Conservation (phyloP, 1,140 invertebrate species). For the Anthonomus grandis region DNA sequence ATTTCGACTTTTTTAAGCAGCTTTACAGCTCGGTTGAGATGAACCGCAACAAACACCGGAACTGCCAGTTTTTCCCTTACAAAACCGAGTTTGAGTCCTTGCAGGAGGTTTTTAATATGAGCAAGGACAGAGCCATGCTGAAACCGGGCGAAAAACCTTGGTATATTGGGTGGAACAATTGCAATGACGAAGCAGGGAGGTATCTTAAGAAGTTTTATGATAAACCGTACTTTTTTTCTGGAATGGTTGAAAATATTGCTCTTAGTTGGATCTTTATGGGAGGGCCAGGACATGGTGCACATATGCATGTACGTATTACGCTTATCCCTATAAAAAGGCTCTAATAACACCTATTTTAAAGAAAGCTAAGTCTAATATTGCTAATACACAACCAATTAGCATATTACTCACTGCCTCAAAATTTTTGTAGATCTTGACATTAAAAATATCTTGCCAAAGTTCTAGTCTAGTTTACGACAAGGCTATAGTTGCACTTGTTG, state of each 20-base stretch:
- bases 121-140: slow-evolving; percentile 60
- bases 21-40: slow-evolving; percentile 62
- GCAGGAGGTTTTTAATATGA: slow-evolving; percentile 77
- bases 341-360: too few relatives aligned
- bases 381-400: too few relatives aligned
- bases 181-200: slow-evolving; percentile 73
- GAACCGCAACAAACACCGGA: slow-evolving; percentile 52
- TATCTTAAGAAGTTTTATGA: slow-evolving; percentile 76
- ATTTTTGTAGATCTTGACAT: too few relatives aligned
- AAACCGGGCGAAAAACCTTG: slow-evolving; percentile 65
- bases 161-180: slow-evolving; percentile 96
- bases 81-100: slow-evolving; percentile 78
- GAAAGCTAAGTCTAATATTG: too few relatives aligned
- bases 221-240: slow-evolving; percentile 85
- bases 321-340: not conserved
- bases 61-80: slow-evolving; percentile 91
- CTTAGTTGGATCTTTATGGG: slow-evolving; percentile 98
- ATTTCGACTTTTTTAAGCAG: slow-evolving; percentile 76
- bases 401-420: too few relatives aligned
- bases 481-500: too few relatives aligned
- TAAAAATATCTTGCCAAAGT: too few relatives aligned
- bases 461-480: too few relatives aligned
- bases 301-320: slow-evolving; percentile 78
- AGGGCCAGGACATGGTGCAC: slow-evolving; percentile 84
- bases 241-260: slow-evolving; percentile 75